Percentiles rank a stretch among this genome's conserved stretches.
These are phyloP conservation scores for Nymphalis urticae DNA, from an alignment of 2,888 invertebrate species.

Conservation along the genomic window DNA sequence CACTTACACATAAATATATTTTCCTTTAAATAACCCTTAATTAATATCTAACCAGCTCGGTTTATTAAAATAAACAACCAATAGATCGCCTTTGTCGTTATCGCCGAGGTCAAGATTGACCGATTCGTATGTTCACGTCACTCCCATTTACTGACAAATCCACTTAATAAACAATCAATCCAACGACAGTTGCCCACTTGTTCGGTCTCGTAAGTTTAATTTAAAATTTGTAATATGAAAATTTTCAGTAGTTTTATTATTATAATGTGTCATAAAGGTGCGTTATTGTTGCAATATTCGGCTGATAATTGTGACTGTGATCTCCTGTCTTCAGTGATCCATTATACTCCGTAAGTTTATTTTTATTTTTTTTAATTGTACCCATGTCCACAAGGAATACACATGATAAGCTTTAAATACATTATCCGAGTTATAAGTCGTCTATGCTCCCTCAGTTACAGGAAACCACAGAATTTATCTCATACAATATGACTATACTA, in stretches of 20 bases:
- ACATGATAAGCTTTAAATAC: no score
- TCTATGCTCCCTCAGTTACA: no score
- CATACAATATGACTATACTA: no score
- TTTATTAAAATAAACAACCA: constrained; percentile 1
- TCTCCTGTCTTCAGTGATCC: constrained; percentile 18
- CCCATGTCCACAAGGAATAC: no score
- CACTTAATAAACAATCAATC: constrained; percentile 30
- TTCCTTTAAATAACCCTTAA: no score
- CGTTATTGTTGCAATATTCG: constrained; percentile 13
- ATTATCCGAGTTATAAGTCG: no score
- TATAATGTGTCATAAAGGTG: constrained; percentile 37
- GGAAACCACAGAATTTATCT: no score
- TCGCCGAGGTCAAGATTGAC: constrained; percentile 41
- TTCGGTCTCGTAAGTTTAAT: constrained; percentile 20
- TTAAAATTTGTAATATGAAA: constrained; percentile 33
- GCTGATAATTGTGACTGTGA: constrained; percentile 28
- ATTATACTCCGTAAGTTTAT: constrained; percentile 30
- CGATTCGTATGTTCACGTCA: constrained; percentile 31
- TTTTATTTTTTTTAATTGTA: no score
- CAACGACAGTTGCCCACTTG: constrained; percentile 15
- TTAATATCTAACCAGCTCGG: no score
- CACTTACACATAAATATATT: no score
- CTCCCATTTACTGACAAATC: constrained; percentile 35
- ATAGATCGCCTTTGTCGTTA: constrained; percentile 29
- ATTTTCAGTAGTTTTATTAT: constrained; percentile 29